Percentiles rank a stretch among this genome's conserved stretches.
Evolutionary conservation across 2,888 invertebrate species (phyloP).

Genomic region (Lottia scabra): DNA sequence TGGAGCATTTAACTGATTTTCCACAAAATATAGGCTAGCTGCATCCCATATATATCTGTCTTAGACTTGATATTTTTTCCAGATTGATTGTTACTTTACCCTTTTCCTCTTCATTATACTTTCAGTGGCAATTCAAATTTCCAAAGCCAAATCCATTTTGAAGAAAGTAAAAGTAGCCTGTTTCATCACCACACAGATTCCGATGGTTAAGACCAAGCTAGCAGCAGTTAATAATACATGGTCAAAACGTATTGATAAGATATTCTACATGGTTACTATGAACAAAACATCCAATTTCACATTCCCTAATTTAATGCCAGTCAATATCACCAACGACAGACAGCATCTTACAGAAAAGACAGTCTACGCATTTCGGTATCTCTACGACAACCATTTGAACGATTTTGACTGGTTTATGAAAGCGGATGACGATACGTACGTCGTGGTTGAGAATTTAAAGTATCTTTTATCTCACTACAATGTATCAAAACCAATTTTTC

Average conservation of each 20-base stretch:
- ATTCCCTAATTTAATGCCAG: conserved; percentile 77
- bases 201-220: conserved; percentile 88
- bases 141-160: conserved; percentile 70
- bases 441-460: conserved; percentile 92
- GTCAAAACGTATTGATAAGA: conserved; percentile 81
- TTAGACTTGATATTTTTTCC: too few species aligned
- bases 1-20: too few species aligned
- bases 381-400: conserved; percentile 82
- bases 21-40: too few species aligned
- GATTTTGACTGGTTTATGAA: conserved; percentile 97
- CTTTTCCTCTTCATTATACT: not conserved
- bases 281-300: conserved; percentile 48
- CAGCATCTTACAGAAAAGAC: conserved; percentile 97
- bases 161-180: conserved; percentile 88
- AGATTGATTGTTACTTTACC: too few species aligned
- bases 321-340: conserved; percentile 89
- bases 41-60: too few species aligned
- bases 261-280: conserved; percentile 65
- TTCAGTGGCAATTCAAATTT: conserved; percentile 29
- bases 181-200: conserved; percentile 94
- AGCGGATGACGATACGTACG: conserved; percentile 98
- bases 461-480: conserved; percentile 85
- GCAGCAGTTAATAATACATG: conserved; percentile 92
- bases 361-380: conserved; percentile 88
- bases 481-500: conserved; percentile 83